These are phyloP conservation scores for Hiodon tergisus DNA, from an alignment of 2,113 vertebrate species.

Conservation along the genomic window DNA sequence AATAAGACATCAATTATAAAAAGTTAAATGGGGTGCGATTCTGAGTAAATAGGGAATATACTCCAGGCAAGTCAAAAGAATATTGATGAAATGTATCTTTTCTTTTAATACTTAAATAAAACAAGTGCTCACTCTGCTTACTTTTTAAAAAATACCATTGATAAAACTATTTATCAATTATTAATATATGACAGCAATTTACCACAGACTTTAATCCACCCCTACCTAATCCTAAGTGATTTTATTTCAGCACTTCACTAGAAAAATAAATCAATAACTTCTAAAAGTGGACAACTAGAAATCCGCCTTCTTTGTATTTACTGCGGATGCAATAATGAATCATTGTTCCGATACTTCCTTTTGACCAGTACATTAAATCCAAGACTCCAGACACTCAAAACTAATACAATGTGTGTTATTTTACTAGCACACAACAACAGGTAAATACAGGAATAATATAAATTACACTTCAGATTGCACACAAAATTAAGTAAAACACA, in stretches of 20 bases:
- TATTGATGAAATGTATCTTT: neutral
- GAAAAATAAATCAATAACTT: slow-evolving; percentile 35
- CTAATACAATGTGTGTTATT: neutral
- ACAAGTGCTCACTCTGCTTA: slow-evolving; percentile 2
- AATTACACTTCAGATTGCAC: neutral
- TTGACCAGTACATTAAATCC: neutral
- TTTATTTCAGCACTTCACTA: slow-evolving; percentile 26
- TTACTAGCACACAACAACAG: neutral
- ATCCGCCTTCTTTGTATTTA: neutral
- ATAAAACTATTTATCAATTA: slow-evolving; percentile 14
- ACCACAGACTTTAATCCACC: slow-evolving; percentile 7
- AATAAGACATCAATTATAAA: slow-evolving; percentile 9
- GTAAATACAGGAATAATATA: neutral
- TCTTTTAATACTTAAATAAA: slow-evolving; percentile 12
- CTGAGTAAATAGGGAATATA: slow-evolving; percentile 5
- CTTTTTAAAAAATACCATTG: slow-evolving; percentile 22
- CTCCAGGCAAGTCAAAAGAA: slow-evolving; percentile 6
- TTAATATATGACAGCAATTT: slow-evolving; percentile 21
- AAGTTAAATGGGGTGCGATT: neutral
- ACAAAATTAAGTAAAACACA: neutral
- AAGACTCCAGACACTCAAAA: neutral
- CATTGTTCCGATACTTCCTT: slow-evolving; percentile 19
- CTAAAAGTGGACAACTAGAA: slow-evolving; percentile 18
- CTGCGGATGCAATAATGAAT: slow-evolving; percentile 2
- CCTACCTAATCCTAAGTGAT: slow-evolving; percentile 5